Percentiles rank a stretch among this genome's conserved stretches.
phyloP scores from a whole-genome alignment of 1,140 invertebrate genomes.

The Apis laboriosa region DNA sequence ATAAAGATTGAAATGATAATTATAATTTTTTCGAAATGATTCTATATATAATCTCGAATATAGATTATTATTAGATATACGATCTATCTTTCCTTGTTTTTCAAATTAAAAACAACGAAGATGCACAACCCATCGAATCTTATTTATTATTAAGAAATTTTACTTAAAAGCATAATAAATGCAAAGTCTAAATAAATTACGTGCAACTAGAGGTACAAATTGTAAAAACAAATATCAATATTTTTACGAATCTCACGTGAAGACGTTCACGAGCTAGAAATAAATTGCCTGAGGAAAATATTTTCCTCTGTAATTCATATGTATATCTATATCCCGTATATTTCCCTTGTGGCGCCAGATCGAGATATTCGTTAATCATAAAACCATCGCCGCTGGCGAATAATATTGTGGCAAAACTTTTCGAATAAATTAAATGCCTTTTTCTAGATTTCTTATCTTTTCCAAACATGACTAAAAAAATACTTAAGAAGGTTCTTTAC shows the following conservation, averaged over 20 bases:
- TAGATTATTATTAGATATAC: too few relatives aligned
- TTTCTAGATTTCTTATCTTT: neutral
- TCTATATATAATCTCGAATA: too few relatives aligned
- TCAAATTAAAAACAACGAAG: too few relatives aligned
- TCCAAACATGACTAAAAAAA: neutral
- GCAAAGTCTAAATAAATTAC: neutral
- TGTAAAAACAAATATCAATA: slow-evolving; percentile 5
- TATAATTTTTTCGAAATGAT: too few relatives aligned
- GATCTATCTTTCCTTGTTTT: too few relatives aligned
- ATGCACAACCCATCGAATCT: too few relatives aligned
- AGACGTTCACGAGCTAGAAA: slow-evolving; percentile 27
- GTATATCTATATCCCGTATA: slow-evolving; percentile 17
- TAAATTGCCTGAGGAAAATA: slow-evolving; percentile 43
- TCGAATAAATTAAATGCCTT: slow-evolving; percentile 14
- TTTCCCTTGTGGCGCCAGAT: slow-evolving; percentile 48
- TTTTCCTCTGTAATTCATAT: slow-evolving; percentile 28
- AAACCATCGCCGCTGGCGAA: slow-evolving; percentile 4
- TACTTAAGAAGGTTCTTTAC: too few relatives aligned
- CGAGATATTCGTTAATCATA: slow-evolving; percentile 57
- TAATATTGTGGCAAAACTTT: neutral
- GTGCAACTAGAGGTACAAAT: neutral
- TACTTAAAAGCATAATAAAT: too few relatives aligned
- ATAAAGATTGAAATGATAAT: too few relatives aligned
- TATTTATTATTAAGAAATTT: too few relatives aligned
- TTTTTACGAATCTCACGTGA: slow-evolving; percentile 5